Evolutionary conservation across 2,113 vertebrate species (phyloP).

Genomic region (Epinephelus fuscoguttatus): DNA sequence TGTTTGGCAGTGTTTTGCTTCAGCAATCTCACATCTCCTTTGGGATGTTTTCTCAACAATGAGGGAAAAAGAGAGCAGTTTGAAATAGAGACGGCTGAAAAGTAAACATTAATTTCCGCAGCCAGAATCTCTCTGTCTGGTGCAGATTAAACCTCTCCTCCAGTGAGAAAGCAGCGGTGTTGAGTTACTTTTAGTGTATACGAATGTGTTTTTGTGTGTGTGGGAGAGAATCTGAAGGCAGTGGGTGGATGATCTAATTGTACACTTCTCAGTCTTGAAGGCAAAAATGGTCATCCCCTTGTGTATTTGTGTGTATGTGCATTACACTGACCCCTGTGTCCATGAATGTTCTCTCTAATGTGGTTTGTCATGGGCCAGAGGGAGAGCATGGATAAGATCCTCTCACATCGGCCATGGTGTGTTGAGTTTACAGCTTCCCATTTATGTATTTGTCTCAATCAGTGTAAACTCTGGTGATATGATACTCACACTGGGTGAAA

Average conservation of each 20-base stretch:
- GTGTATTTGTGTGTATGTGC: conserved; percentile 47
- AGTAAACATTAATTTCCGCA: conserved; percentile 83
- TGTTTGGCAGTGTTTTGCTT: conserved; percentile 53
- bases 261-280: conserved; percentile 29
- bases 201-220: background rate
- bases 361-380: conserved; percentile 63
- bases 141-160: conserved; percentile 70
- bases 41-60: conserved; percentile 74
- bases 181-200: conserved; percentile 50
- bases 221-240: conserved; percentile 33
- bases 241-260: conserved; percentile 64
- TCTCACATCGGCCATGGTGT: conserved; percentile 28
- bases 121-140: conserved; percentile 75
- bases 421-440: conserved; percentile 50
- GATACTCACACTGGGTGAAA: conserved; percentile 49
- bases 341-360: conserved; percentile 56
- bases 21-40: conserved; percentile 68
- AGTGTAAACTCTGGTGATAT: conserved; percentile 33
- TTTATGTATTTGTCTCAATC: conserved; percentile 53
- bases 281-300: conserved; percentile 21
- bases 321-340: conserved; percentile 45
- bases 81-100: conserved; percentile 74
- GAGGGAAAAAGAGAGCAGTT: conserved; percentile 50
- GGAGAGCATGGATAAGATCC: conserved; percentile 34
- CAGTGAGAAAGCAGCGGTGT: conserved; percentile 49